Evolutionary conservation across 2,113 vertebrate species (phyloP), one percentile per base, ranked within the genome.

Genomic region (Cololabis saira): DNA sequence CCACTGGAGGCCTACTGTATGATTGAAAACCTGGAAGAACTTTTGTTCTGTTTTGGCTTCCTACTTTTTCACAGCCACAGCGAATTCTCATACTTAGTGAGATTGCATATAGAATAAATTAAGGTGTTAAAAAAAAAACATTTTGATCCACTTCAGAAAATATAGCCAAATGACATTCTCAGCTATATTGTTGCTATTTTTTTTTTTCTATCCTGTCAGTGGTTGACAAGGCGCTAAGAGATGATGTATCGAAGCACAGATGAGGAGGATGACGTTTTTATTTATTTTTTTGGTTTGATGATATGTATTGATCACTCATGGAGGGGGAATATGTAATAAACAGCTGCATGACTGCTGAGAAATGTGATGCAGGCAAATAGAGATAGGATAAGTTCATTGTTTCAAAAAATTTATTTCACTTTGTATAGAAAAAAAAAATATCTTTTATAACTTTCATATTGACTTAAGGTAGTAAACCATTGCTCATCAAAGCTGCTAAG

Each of bases 21-120:
- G 72, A 84, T 69, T 74, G 70, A 44, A 78, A 64, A 78, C 74
- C n/a, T 67, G 75, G 79, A 47, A 64, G 27, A 6, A n/a, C 42
- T 59, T 50, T 67, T 64, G 12, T 42, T 66, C 47, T 66, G 56
- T 62, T 60, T 63, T 37, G 19, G 44, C 9, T 41, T 43, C 24
- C 57, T 68, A 22, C n/a, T 54, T 50, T n/a, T 53, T 30, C 17
- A 16, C 24, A 55, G 57, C 55, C 44, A 60, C 44, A 61, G 17
- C 53, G 49, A 49, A 45, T 55, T 40, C 49, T n/a, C 24, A 68
- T 54, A 72, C 16, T 60, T 52, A 17, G 41, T 5, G 33, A 50
- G 43, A 76, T 47, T 61, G 45, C 24, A 52, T 50, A 30, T 27
- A 15, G 71, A 22, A 61, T 11, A 40, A 47, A 37, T 37, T 4